A percentile compares a stretch with the other conserved stretches of the same genome.
Conservation (phyloP, 2,888 invertebrate species). For the Spilosoma lubricipeda region DNA sequence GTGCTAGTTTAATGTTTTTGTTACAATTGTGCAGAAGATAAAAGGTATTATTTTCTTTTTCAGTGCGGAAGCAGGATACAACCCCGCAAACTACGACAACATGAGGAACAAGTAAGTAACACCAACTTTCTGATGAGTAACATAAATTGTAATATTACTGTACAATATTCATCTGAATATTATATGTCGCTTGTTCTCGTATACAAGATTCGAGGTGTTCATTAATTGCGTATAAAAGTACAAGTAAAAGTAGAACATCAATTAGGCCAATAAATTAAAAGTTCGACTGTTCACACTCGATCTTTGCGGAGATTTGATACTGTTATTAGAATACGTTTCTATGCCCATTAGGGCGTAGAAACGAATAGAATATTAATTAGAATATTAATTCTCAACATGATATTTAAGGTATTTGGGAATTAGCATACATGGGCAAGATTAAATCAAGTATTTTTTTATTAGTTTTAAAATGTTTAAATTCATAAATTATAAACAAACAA, state of each 20-base stretch:
- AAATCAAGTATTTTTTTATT: background rate
- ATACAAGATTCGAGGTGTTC: slow-evolving; percentile 14
- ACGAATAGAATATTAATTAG: too few relatives aligned
- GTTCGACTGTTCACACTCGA: slow-evolving; percentile 29
- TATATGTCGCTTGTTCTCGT: background rate
- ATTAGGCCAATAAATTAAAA: slow-evolving; percentile 27
- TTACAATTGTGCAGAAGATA: slow-evolving; percentile 1
- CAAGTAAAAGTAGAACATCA: slow-evolving; percentile 13
- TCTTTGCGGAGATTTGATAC: slow-evolving; percentile 25
- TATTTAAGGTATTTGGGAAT: background rate
- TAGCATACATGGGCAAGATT: background rate
- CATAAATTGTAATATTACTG: too few relatives aligned
- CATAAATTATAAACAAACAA: background rate
- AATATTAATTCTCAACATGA: background rate
- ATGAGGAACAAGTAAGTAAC: slow-evolving; percentile 83
- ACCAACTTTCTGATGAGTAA: background rate
- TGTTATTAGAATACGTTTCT: background rate
- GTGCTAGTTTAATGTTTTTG: background rate
- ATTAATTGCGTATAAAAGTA: slow-evolving; percentile 30
- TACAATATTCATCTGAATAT: background rate
- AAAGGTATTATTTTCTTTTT: slow-evolving; percentile 46
- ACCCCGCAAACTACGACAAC: slow-evolving; percentile 76
- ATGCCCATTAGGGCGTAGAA: too few relatives aligned
- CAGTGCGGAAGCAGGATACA: slow-evolving; percentile 81
- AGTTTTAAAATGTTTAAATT: background rate